Evolutionary conservation across 2,888 invertebrate genomes (phyloP).

Genomic region (Thera obeliscata): DNA sequence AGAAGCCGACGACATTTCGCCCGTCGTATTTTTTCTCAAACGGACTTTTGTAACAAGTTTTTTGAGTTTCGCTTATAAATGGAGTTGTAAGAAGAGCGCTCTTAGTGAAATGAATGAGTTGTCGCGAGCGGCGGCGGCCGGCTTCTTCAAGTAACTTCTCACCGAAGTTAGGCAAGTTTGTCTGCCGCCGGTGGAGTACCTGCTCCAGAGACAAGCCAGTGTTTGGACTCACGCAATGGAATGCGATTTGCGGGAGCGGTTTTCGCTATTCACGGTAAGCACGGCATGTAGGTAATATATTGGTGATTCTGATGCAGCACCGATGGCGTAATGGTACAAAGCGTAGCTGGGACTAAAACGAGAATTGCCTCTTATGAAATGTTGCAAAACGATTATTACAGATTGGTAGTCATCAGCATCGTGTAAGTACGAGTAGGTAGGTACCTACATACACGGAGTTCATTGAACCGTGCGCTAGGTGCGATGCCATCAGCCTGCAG

Average conservation of each 20-base stretch:
- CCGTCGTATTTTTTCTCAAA: conserved; percentile 20
- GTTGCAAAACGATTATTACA: too few species aligned
- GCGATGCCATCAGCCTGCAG: neutral
- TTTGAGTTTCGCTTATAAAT: conserved; percentile 40
- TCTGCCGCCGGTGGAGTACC: conserved; percentile 10
- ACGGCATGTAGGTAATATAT: too few species aligned
- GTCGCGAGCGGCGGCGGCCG: conserved; percentile 20
- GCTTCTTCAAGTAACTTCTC: conserved; percentile 27
- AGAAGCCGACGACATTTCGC: conserved; percentile 19
- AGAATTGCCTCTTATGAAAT: too few species aligned
- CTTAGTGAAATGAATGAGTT: conserved; percentile 41
- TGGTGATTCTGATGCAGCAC: too few species aligned
- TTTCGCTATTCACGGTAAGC: neutral
- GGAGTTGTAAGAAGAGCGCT: conserved; percentile 39
- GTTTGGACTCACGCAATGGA: neutral
- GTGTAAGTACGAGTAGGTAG: too few species aligned
- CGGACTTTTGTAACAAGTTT: conserved; percentile 41
- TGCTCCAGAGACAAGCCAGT: conserved; percentile 1
- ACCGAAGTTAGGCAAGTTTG: conserved; percentile 23
- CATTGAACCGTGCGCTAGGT: too few species aligned
- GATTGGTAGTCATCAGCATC: too few species aligned
- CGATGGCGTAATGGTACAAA: too few species aligned
- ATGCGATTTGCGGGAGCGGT: neutral
- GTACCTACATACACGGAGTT: too few species aligned
- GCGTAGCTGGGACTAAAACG: too few species aligned